phyloP scores from a whole-genome alignment of 2,888 invertebrate genomes.

The Chymomyza caudatula region DNA sequence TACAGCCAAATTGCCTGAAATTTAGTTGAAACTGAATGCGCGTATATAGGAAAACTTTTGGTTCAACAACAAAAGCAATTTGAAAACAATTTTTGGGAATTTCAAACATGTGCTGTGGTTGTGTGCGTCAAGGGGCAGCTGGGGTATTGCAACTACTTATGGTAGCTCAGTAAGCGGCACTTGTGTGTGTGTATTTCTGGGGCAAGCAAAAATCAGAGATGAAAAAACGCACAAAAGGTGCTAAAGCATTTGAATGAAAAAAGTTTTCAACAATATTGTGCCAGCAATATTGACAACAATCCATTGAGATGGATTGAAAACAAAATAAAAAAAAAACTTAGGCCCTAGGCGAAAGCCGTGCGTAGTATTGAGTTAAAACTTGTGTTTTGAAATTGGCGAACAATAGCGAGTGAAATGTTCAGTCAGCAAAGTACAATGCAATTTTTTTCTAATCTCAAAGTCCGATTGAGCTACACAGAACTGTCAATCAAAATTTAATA shows the following conservation, averaged over 20 bases:
- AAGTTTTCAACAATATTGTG: neutral
- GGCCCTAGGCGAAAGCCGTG: neutral
- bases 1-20: constrained; percentile 41
- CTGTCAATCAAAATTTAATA: no score
- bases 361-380: neutral
- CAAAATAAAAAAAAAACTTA: neutral
- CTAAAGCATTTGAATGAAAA: neutral
- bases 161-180: neutral
- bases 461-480: no score
- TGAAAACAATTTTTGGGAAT: neutral
- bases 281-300: neutral
- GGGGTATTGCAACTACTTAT: neutral
- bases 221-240: neutral
- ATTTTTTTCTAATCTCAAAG: no score
- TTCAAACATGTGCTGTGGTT: neutral
- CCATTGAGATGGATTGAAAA: neutral
- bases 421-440: neutral
- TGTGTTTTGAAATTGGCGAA: neutral
- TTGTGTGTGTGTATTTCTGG: neutral
- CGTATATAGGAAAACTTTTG: neutral
- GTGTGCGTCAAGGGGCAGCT: neutral
- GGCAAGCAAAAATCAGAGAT: neutral
- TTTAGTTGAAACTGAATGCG: constrained; percentile 5
- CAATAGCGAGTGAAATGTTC: neutral
- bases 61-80: neutral